Evolutionary conservation across 2,113 vertebrate species (phyloP), one percentile per base, ranked within the genome.

Genomic region (Elephantulus edwardii): DNA sequence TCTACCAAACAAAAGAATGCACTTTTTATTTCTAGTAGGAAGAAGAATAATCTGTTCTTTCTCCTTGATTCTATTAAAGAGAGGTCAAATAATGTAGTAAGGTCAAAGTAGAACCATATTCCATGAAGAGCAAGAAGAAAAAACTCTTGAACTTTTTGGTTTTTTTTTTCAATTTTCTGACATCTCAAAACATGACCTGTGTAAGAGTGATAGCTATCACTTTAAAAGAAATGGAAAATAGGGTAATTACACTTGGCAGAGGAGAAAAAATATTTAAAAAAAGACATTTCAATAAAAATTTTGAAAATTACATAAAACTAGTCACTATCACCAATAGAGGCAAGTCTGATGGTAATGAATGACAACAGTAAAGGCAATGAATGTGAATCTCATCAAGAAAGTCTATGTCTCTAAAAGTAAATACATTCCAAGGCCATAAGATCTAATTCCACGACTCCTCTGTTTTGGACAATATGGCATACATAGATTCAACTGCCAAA

Each of bases 101-200:
- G 54, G 68, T 72, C 40, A 82, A 93, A 89, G 76, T 52, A 77
- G 77, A 88, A 70, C 22, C 62, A 4, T 30, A 48, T 9, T 64
- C 19, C 64, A 56, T 70, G 48, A 62, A 78, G 93, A 88, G 17
- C 24, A 76, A 91, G 22, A 30, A 75, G 56, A 7, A 60, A 70
- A 54, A 72, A 76, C n/a, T 81, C 28, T 83, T 66, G 91, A 54
- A 60, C 19, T 85, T 83, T 30, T 56, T 54, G 46, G 28, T 64
- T 89, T 54, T 89, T 71, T 17, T 28, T 83, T 86, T 22, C 72
- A 40, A 80, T 89, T 92, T 82, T 17, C 40, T 35, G 42, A 82
- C 89, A 76, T 62, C 42, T 66, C 91, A 60, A 77, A 88, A 48
- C 20, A 46, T 20, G 46, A 54, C 24, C 48, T 62, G 35, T 6